Evolutionary conservation across 2,888 invertebrate genomes (phyloP).

Genomic region (Acleris cristana): DNA sequence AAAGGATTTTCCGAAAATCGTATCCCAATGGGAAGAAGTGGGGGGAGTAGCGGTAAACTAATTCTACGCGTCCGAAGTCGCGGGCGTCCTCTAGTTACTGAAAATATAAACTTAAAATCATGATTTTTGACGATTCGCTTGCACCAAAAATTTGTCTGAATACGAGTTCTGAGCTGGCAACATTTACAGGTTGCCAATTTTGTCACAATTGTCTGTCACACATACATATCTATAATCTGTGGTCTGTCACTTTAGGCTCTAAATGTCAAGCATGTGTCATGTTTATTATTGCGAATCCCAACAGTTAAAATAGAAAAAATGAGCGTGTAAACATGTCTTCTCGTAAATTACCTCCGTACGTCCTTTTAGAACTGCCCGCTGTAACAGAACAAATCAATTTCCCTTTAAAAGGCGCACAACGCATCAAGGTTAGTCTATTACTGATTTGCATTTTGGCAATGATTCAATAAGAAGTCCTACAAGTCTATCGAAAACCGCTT

Average conservation of each 20-base stretch:
- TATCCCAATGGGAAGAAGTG: too few relatives aligned
- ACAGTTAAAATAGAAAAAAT: slow-evolving; percentile 44
- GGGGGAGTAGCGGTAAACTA: too few relatives aligned
- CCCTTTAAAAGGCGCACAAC: slow-evolving; percentile 86
- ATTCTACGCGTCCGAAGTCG: too few relatives aligned
- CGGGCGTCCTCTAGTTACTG: too few relatives aligned
- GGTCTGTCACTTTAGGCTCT: background rate
- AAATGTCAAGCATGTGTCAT: slow-evolving; percentile 19
- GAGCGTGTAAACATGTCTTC: slow-evolving; percentile 61
- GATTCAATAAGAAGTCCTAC: slow-evolving; percentile 47
- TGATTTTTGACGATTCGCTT: too few relatives aligned
- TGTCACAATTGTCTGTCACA: too few relatives aligned
- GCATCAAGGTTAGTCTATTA: slow-evolving; percentile 86
- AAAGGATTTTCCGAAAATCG: too few relatives aligned
- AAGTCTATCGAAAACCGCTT: slow-evolving; percentile 41
- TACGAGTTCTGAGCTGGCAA: too few relatives aligned
- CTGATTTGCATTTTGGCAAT: slow-evolving; percentile 52
- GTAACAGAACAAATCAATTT: slow-evolving; percentile 84
- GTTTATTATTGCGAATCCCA: slow-evolving; percentile 28
- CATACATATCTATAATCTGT: too few relatives aligned
- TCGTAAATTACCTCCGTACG: slow-evolving; percentile 68
- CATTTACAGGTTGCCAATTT: too few relatives aligned
- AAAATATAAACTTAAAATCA: too few relatives aligned
- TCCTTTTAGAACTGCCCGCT: slow-evolving; percentile 83
- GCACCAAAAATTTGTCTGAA: too few relatives aligned